Evolutionary conservation across 2,797 vertebrate species (phyloP).

Genomic region (Enteromius trimaculatus): DNA sequence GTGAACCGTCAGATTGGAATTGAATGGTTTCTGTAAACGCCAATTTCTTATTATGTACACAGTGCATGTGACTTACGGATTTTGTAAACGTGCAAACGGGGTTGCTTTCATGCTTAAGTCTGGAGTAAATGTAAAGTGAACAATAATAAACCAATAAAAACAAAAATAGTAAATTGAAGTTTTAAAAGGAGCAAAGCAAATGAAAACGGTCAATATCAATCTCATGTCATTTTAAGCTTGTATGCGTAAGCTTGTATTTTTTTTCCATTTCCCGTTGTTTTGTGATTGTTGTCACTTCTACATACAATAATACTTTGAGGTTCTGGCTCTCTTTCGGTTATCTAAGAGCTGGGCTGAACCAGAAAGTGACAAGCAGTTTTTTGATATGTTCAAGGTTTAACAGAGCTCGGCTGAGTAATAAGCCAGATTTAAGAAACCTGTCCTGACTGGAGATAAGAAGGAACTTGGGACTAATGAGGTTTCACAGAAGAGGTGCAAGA

Average conservation of each 20-base stretch:
- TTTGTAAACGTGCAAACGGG: background rate
- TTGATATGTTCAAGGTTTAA: constrained; percentile 15
- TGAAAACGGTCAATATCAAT: background rate
- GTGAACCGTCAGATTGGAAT: background rate
- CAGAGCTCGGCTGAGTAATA: background rate
- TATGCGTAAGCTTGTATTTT: background rate
- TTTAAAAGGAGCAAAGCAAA: background rate
- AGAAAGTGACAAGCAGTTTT: background rate
- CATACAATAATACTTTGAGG: constrained; percentile 11
- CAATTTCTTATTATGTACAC: constrained; percentile 2
- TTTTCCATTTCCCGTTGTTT: background rate
- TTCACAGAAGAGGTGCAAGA: constrained; percentile 16
- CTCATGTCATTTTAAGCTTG: background rate
- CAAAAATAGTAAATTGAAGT: background rate
- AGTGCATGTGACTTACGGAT: background rate
- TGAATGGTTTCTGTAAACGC: background rate
- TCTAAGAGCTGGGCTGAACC: constrained; percentile 5
- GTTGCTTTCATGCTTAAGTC: background rate
- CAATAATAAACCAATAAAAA: background rate
- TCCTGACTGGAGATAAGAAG: constrained; percentile 13
- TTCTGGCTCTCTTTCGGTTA: constrained; percentile 9
- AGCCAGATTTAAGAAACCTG: constrained; percentile 24
- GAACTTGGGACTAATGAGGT: constrained; percentile 4
- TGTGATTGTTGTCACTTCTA: background rate
- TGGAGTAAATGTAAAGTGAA: background rate